Conservation (phyloP, 2,797 vertebrate species). For the Parambassis ranga region DNA sequence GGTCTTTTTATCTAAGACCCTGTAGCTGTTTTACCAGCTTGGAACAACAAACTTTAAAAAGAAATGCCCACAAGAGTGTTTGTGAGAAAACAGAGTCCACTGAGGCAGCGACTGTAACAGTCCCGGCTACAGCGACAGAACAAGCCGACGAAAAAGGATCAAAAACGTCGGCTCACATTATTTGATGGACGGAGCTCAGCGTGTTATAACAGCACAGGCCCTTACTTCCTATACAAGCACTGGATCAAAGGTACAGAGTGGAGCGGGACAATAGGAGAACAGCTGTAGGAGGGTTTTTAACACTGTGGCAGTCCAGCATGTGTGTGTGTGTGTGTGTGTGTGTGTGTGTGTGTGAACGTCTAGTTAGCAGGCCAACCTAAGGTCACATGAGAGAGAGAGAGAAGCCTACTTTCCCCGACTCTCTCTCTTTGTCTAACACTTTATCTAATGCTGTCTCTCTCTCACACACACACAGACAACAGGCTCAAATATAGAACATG, state of each 20-base stretch:
- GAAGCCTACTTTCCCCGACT: constrained; percentile 35
- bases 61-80: no score
- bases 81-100: no score
- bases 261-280: not conserved
- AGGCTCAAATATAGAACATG: constrained; percentile 99
- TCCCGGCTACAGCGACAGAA: constrained; percentile 12
- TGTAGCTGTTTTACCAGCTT: no score
- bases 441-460: constrained; percentile 9
- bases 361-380: constrained; percentile 40
- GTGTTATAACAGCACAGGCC: constrained; percentile 37
- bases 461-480: constrained; percentile 76
- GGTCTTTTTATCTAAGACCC: no score
- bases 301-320: constrained; percentile 4
- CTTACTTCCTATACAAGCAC: constrained; percentile 46
- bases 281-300: constrained; percentile 10
- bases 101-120: not conserved
- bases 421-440: constrained; percentile 18
- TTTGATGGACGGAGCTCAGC: constrained; percentile 33
- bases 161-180: constrained; percentile 39
- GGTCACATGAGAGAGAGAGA: constrained; percentile 50
- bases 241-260: constrained; percentile 41
- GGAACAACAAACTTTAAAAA: no score
- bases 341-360: constrained; percentile 9
- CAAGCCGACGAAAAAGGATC: constrained; percentile 36
- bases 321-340: not conserved